Percentiles rank a stretch among this genome's conserved stretches.
These are phyloP conservation scores for human DNA, from an alignment of 2,113 vertebrate genomes.

Conservation along the genomic window GRCh38 chr11:131377501-131378000, in stretches of 20 bases:
- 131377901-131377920: not conserved
- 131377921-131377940: not conserved
- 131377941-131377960: not conserved
- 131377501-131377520: not conserved
- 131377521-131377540: not conserved
- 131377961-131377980: not conserved
- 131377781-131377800: accelerated
- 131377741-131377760: not conserved
- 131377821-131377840: not conserved
- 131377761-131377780: not conserved
- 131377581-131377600: not conserved
- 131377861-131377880: not conserved
- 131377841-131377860: no score
- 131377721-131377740: not conserved
- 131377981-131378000: not conserved
- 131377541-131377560: not conserved
- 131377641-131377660: not conserved
- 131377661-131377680: not conserved
- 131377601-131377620: not conserved
- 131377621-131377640: not conserved
- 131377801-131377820: no score
- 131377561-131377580: not conserved
- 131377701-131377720: not conserved
- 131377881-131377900: not conserved
- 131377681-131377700: not conserved